Evolutionary conservation across 2,113 vertebrate genomes (phyloP), one percentile per base, ranked within the genome.

Genomic region (Turnix velox): DNA sequence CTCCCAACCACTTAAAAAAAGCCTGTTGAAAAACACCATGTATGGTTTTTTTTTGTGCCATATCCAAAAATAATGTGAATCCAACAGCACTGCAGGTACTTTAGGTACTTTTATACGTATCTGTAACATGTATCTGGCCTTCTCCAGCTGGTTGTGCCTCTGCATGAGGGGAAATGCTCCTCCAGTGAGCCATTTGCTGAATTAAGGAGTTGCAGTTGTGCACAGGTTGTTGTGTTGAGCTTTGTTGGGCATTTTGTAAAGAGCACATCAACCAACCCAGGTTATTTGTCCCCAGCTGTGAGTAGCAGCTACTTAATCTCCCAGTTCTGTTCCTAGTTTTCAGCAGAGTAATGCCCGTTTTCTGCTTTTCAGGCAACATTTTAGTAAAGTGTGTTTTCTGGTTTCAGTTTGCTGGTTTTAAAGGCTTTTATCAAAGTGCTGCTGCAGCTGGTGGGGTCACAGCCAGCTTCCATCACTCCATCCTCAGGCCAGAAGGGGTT

Each of bases 401-500:
- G 46, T 23, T 55, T 54, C n/a, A 6, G 8, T 31, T 92, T 43
- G 54, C 40, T 1, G 0, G n/a, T n/a, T n/a, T n/a, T 6, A 22
- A 30, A 39, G 43, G 27, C 7, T 39, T 39, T 80, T 28, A 25
- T 2, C 1, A 5, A 51, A 12, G 28, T 12, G 61, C 23, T 81
- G 19, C 69, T 39, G 61, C 43, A n/a, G 40, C 39, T 58, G 33
- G 22, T 25, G 25, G 76, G 45, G 20, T 18, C 2, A 0, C 8
- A 6, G 4, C 27, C 6, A 14, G 33, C 43, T 40, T 20, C 39
- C 28, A 1, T 28, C 4, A 0, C 45, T 25, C 5, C 0, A 14
- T 59, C 25, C 31, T 25, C 14, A 4, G 42, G n/a, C 20, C n/a
- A n/a, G n/a, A 9, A 7, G 61, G 52, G 28, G 4, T 9, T 55